Base-by-base conservation (phyloP, 2,797 vertebrate genomes). In the Anas georgica region DNA sequence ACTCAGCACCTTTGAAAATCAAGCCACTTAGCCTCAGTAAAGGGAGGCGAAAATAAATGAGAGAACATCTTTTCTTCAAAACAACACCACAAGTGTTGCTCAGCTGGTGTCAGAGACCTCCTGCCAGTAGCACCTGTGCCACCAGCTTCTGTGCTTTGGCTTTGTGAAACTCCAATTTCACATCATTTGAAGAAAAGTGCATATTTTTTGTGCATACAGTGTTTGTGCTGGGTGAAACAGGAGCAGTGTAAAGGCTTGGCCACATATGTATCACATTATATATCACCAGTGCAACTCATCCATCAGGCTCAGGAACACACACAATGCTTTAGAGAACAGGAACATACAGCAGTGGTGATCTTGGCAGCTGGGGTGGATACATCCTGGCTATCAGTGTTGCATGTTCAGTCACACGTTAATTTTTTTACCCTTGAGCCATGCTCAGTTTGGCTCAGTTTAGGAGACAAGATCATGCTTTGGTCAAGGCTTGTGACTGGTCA, bases 61-160 rank as follows among this genome's bases (percentile, higher is more conserved):
- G 20, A 60, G 14, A 35, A 7, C n/a, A 76, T 86, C 35, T 86
- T 81, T 69, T 81, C 91, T 90, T 94, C 54, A 88, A 78, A 93
- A 59, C 0, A 4, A 18, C 58, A 15, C 2, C 8, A 45, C 22
- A 58, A 62, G 48, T 28, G 8, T 16, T 62, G 33, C 76, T 90
- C 73, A 94, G 48, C 80, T 88, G 66, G 69, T 52, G 50, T 52
- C 50, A 26, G n/a, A 72, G 76, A 81, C 62, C 59, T 83, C 88
- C 94, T 84, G 66, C 73, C 87, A 88, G 77, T 69, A 93, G 29
- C 87, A 92, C 73, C 88, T 88, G 82, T 91, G 75, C n/a, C 79
- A 88, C 39, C 78, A 93, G 48, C 55, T 90, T 88, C 64, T 25
- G 18, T 88, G 76, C 31, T 64, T 62, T 58, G 66, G 28, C 37